These are phyloP conservation scores for Centruroides vittatus DNA, from an alignment of 1,140 invertebrate genomes.

Conservation along the genomic window DNA sequence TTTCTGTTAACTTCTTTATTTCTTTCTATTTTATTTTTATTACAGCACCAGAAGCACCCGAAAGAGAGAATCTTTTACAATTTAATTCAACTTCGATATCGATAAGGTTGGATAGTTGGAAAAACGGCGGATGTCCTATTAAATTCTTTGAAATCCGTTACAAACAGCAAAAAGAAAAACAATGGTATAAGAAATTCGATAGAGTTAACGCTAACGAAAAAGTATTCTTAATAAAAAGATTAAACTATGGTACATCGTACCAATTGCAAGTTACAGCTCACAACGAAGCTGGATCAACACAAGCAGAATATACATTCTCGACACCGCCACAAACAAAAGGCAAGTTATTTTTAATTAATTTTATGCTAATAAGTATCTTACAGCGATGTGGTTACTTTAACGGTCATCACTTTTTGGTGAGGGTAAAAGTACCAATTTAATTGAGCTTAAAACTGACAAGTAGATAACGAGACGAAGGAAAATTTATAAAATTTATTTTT, in stretches of 20 bases:
- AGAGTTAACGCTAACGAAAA: neutral
- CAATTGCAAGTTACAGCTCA: slow-evolving; percentile 70
- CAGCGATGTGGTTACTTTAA: too few species aligned
- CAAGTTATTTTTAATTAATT: too few species aligned
- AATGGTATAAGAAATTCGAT: slow-evolving; percentile 11
- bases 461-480: too few species aligned
- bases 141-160: slow-evolving; percentile 44
- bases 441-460: too few species aligned
- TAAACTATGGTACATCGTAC: slow-evolving; percentile 68
- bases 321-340: too few species aligned
- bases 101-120: slow-evolving; percentile 79
- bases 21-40: neutral
- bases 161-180: slow-evolving; percentile 9
- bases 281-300: slow-evolving; percentile 79
- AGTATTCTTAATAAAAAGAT: slow-evolving; percentile 33
- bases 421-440: too few species aligned
- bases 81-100: slow-evolving; percentile 78
- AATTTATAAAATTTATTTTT: too few species aligned
- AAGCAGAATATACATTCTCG: slow-evolving; percentile 61
- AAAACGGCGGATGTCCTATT: slow-evolving; percentile 89
- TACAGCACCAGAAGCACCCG: slow-evolving; percentile 17
- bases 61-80: slow-evolving; percentile 29
- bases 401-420: too few species aligned
- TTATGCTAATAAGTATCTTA: too few species aligned
- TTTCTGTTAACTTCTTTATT: too few species aligned